Percentiles rank a stretch among this genome's conserved stretches.
Evolutionary conservation across 2,888 invertebrate genomes (phyloP).

Genomic region (Drosophila nr. fundita): DNA sequence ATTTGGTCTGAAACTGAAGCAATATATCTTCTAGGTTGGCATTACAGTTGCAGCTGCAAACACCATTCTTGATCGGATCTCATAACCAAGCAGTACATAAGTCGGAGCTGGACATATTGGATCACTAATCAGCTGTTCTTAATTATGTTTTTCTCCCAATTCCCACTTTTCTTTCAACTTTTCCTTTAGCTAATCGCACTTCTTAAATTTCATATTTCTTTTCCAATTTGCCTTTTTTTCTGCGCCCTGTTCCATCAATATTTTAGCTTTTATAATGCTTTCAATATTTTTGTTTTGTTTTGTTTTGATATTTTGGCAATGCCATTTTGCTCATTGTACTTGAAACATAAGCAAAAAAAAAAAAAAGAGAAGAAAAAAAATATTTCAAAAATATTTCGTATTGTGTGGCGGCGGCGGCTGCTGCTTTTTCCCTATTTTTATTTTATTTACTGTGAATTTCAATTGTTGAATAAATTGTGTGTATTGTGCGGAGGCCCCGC

Average conservation of each 20-base stretch:
- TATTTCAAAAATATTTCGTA: slow-evolving; percentile 24
- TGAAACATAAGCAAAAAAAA: slow-evolving; percentile 39
- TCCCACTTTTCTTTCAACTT: too few relatives aligned
- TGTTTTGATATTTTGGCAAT: slow-evolving; percentile 39
- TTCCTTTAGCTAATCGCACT: background rate
- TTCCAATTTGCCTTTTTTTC: background rate
- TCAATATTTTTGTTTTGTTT: slow-evolving; percentile 26
- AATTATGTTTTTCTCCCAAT: background rate
- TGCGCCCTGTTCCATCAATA: slow-evolving; percentile 11
- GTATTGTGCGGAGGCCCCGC: background rate
- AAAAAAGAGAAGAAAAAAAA: background rate
- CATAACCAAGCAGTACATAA: background rate
- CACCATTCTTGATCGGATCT: background rate
- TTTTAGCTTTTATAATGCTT: slow-evolving; percentile 30
- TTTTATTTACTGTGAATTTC: slow-evolving; percentile 52
- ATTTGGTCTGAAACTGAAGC: background rate
- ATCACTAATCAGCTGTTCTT: background rate
- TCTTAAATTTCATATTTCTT: background rate
- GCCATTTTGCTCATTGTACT: slow-evolving; percentile 52
- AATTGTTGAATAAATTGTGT: slow-evolving; percentile 50
- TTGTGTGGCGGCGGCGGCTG: background rate
- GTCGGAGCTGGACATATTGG: rapidly evolving
- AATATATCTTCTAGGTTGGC: background rate
- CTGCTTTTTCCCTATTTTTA: slow-evolving; percentile 33
- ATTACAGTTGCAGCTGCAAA: background rate